Percentiles rank a stretch among this genome's conserved stretches.
These are phyloP conservation scores for Zhuqinia jingwanae DNA, from an alignment of 2,888 invertebrate species.

Conservation along the genomic window DNA sequence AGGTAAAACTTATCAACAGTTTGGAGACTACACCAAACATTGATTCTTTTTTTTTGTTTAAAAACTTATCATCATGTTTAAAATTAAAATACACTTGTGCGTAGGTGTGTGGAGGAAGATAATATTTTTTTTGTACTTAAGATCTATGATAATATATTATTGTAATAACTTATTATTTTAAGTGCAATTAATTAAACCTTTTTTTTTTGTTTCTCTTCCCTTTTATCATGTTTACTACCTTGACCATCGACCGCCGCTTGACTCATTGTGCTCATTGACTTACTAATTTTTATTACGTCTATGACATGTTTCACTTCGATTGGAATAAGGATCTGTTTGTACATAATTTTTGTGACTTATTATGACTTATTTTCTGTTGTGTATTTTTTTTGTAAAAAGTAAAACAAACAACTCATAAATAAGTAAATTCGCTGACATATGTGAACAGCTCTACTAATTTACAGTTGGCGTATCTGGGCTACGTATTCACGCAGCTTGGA, in stretches of 20 bases:
- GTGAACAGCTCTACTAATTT: background rate
- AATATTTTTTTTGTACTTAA: too few relatives aligned
- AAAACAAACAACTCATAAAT: background rate
- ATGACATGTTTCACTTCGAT: slow-evolving; percentile 51
- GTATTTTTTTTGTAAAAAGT: background rate
- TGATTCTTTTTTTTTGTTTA: too few relatives aligned
- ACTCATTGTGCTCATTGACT: slow-evolving; percentile 5
- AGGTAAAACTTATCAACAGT: background rate
- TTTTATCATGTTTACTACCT: background rate
- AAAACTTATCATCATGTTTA: too few relatives aligned
- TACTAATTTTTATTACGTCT: background rate
- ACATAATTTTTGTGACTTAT: slow-evolving; percentile 22
- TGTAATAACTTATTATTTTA: background rate
- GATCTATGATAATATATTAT: too few relatives aligned
- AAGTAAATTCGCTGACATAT: too few relatives aligned
- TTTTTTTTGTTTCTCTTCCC: background rate
- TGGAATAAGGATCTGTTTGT: background rate
- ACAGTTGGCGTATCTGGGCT: background rate
- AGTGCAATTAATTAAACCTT: background rate
- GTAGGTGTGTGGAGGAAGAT: too few relatives aligned
- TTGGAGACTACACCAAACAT: too few relatives aligned
- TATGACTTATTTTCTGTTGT: too few relatives aligned
- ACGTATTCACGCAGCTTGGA: background rate
- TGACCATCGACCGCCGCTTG: too few relatives aligned
- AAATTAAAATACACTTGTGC: too few relatives aligned